Conservation (phyloP, 2,113 vertebrate genomes). For the Trichechus manatus region DNA sequence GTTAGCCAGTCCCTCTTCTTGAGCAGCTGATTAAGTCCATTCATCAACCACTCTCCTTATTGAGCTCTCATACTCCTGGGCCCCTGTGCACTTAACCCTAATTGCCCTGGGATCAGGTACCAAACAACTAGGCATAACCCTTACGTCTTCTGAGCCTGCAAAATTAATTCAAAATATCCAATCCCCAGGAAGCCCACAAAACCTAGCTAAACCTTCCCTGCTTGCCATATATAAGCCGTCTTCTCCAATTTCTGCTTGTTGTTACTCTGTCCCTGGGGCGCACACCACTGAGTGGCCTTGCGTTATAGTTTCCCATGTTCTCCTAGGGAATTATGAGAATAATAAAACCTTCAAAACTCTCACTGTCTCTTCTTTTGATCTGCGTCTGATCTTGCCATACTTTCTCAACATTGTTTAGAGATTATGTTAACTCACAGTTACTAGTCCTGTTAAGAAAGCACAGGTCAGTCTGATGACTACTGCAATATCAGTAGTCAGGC, state of each 20-base stretch:
- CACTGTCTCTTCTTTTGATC: not conserved
- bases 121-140: not conserved
- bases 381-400: not conserved
- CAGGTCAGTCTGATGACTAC: not conserved
- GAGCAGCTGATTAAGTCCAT: not conserved
- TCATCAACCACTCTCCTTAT: not conserved
- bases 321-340: not conserved
- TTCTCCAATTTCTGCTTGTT: not conserved
- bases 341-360: not conserved
- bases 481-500: not conserved
- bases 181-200: not conserved
- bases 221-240: not conserved
- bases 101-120: not conserved
- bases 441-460: not conserved
- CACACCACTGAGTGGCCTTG: not conserved
- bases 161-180: not conserved
- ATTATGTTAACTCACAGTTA: not conserved
- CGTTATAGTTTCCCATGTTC: not conserved
- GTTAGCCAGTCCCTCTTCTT: not conserved
- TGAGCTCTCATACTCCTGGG: not conserved
- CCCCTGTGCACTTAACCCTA: not conserved
- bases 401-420: not conserved
- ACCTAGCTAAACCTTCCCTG: not conserved
- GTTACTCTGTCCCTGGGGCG: not conserved
- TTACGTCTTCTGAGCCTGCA: not conserved